These are phyloP conservation scores for Bergia sp. DNA, from an alignment of 92 coral and sea anemone genomes.

Conservation along the genomic window DNA sequence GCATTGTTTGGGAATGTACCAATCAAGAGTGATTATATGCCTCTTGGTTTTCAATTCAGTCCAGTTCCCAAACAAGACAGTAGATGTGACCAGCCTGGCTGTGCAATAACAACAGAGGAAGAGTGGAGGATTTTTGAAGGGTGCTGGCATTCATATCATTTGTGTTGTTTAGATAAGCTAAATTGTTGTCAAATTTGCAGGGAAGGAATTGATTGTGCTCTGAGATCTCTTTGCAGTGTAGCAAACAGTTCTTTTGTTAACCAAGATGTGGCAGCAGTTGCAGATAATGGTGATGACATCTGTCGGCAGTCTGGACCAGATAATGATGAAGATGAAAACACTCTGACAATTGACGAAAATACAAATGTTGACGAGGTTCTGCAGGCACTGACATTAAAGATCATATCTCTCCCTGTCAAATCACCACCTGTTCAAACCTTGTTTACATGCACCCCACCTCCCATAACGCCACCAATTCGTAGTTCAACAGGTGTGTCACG, in stretches of 20 bases:
- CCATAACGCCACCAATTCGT: not conserved
- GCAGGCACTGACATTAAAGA: slow-evolving; percentile 14
- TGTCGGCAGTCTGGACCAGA: not conserved
- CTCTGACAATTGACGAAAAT: not conserved
- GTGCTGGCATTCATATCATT: slow-evolving; percentile 63
- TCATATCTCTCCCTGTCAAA: slow-evolving; percentile 16
- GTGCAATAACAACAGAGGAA: not conserved
- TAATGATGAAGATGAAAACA: slow-evolving; percentile 31
- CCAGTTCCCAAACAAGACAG: slow-evolving; percentile 3
- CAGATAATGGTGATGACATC: not conserved
- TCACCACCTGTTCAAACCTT: slow-evolving; percentile 35
- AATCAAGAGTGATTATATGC: not conserved
- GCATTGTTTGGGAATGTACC: not conserved
- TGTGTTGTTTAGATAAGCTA: not conserved
- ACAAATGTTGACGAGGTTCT: slow-evolving; percentile 27
- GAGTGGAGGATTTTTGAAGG: slow-evolving; percentile 54
- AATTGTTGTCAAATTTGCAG: slow-evolving; percentile 46
- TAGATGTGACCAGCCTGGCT: slow-evolving; percentile 46
- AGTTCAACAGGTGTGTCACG: slow-evolving; percentile 9
- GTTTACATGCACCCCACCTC: not conserved
- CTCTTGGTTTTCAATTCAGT: not conserved
- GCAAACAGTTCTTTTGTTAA: slow-evolving; percentile 24
- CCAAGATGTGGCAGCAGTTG: not conserved
- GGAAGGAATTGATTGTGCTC: slow-evolving; percentile 34
- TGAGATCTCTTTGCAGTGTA: slow-evolving; percentile 11